Base-by-base conservation (phyloP, 2,113 vertebrate species). In the Mesocricetus auratus region DNA sequence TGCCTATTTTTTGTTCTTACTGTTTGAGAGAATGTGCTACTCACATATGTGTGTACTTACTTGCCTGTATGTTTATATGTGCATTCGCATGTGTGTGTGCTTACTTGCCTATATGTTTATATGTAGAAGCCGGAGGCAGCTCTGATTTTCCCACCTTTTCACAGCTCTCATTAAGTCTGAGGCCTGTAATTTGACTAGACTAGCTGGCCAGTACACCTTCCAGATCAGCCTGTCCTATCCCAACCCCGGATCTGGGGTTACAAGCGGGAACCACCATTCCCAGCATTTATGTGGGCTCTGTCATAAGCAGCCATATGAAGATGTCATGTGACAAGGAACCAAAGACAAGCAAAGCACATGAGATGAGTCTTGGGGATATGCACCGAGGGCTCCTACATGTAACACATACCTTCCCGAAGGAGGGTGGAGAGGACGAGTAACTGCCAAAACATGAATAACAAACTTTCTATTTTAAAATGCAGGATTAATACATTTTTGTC, bases 391-490 rank as follows among this genome's bases (percentile, higher is more conserved):
- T 87, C 47, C 45, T 69, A 53, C 12, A 1, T 50, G 45, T 69
- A 86, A 9, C 42, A 29, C 22, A 69, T 69, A 50, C 21, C 69
- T 53, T 69, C 64, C 64, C 24, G 45, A 79, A 79, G 50, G 31
- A 45, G 19, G 2, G 7, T 42, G 33, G 19, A 36, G 9, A 68
- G 64, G 64, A 4, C 42, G 22, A 53, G 45, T 45, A 53, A 53
- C 45, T 87, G 64, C 66, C 45, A 56, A 87, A n/a, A 26, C 36
- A 87, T n/a, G 56, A 87, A 71, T 88, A 88, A 88, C n/a, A 73
- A 69, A 39, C 22, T 39, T 69, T 29, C 4, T 26, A 71, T 50
- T 73, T 53, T 39, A 62, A 83, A 83, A 31, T 31, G 26, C n/a
- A 64, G 81, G n/a, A 19, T 64, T 39, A 85, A 85, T 85, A 45